Conservation (phyloP, 2,888 invertebrate species). For the Baronia brevicornis region DNA sequence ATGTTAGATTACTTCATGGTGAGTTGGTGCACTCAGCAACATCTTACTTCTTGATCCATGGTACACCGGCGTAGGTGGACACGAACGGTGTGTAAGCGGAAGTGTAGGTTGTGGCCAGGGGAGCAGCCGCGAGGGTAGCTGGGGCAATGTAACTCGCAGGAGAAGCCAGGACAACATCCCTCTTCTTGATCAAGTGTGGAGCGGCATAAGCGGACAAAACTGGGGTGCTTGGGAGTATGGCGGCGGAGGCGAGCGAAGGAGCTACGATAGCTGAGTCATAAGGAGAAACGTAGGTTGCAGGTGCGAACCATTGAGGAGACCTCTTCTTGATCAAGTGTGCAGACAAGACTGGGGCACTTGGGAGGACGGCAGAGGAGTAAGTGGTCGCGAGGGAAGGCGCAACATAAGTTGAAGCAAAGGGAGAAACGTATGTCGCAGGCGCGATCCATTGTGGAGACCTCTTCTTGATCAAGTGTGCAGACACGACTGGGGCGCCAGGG, state of each 20-base stretch:
- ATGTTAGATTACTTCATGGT: background rate
- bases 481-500: slow-evolving; percentile 12
- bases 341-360: slow-evolving; percentile 24
- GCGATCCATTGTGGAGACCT: slow-evolving; percentile 3
- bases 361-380: slow-evolving; percentile 21
- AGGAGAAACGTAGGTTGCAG: slow-evolving; percentile 24
- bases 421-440: slow-evolving; percentile 13
- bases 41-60: slow-evolving; percentile 12
- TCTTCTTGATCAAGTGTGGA: slow-evolving; percentile 22
- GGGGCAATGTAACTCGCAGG: slow-evolving; percentile 15
- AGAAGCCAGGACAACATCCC: slow-evolving; percentile 1
- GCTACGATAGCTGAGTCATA: no score
- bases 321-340: slow-evolving; percentile 55
- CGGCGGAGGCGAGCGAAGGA: slow-evolving; percentile 32
- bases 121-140: slow-evolving; percentile 27
- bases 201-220: slow-evolving; percentile 15
- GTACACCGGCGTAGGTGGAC: slow-evolving; percentile 24
- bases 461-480: slow-evolving; percentile 22
- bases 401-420: slow-evolving; percentile 28
- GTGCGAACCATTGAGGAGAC: slow-evolving; percentile 32
- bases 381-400: slow-evolving; percentile 23
- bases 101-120: no score
- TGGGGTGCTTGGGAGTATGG: slow-evolving; percentile 14
- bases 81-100: no score
- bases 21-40: background rate